These are phyloP conservation scores for Synanthedon myopaeformis DNA, from an alignment of 2,888 invertebrate species.

Conservation along the genomic window DNA sequence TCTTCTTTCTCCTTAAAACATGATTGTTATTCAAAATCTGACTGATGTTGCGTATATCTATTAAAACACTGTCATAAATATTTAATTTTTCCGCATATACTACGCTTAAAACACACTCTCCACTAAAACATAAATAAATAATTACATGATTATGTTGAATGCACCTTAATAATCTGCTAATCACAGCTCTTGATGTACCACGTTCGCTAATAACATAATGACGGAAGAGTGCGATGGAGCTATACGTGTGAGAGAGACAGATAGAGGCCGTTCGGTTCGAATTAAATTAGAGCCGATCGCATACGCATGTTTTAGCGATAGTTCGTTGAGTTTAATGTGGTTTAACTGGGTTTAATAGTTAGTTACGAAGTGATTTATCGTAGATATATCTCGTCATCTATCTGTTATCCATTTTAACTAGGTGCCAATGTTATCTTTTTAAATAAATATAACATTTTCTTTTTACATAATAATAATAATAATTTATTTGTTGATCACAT, in stretches of 20 bases:
- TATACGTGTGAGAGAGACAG: slow-evolving; percentile 6
- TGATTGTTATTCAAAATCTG: too few relatives aligned
- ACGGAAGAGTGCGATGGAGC: slow-evolving; percentile 29
- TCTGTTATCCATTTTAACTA: too few relatives aligned
- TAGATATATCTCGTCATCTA: background rate
- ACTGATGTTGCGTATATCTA: background rate
- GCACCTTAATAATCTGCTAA: slow-evolving; percentile 65
- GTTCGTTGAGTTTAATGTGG: slow-evolving; percentile 9
- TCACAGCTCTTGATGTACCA: slow-evolving; percentile 53
- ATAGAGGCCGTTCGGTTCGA: slow-evolving; percentile 11
- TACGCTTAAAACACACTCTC: slow-evolving; percentile 55
- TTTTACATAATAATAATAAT: too few relatives aligned
- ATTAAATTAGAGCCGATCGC: slow-evolving; percentile 17
- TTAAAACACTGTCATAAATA: slow-evolving; percentile 3
- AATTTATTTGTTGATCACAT: too few relatives aligned
- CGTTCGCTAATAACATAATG: slow-evolving; percentile 59
- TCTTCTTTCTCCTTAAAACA: too few relatives aligned
- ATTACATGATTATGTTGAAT: slow-evolving; percentile 67
- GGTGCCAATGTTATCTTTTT: too few relatives aligned
- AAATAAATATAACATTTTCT: too few relatives aligned
- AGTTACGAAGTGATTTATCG: background rate
- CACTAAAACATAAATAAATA: slow-evolving; percentile 66
- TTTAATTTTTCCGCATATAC: slow-evolving; percentile 24
- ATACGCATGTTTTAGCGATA: slow-evolving; percentile 32
- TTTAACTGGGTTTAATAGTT: background rate